Evolutionary conservation across 2,113 vertebrate genomes (phyloP), one percentile per base, ranked within the genome.

Genomic region (Grammomys surdaster): DNA sequence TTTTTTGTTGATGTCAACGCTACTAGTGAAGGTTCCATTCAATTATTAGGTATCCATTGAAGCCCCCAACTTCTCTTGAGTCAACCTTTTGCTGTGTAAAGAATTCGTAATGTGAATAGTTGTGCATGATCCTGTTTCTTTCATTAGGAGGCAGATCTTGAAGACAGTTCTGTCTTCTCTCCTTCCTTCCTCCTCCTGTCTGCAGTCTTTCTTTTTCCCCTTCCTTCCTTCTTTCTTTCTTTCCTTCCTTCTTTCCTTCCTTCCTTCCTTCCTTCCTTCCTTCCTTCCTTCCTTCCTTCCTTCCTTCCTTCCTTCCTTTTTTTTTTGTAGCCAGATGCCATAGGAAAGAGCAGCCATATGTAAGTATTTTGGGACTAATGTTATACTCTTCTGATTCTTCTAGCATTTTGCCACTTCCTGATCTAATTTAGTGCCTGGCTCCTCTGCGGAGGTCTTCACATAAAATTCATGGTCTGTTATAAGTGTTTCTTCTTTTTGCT

Each of bases 61-160:
- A 54, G n/a, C 1, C 20, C 10, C 12, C 19, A 70, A 36, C 6
- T 70, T 76, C 22, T 67, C 33, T 36, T 81, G 11, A 89, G 87
- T 86, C 51, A 92, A 77, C 3, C 65, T 69, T 92, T 90, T 85
- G 48, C 40, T 54, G 12, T 48, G 56, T 14, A 75, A 78, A 91
- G 31, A 51, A 43, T 48, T 91, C 12, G 77, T 43, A 54, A 76
- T 77, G 51, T 14, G 84, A 20, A 77, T 72, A 75, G 48, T 33
- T 88, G 9, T 87, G 11, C n/a, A 60, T 26, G 17, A 14, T 51
- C 17, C 1, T 75, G 24, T 77, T 93, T 80, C 19, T 26, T 48
- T 91, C 48, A 72, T n/a, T 88, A 84, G 36, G 67, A 90, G 77
- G n/a, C 51, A 95, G 96, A 82, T 36, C 63, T 85, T 93, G 1